Evolutionary conservation across 2,888 invertebrate species (phyloP), one percentile per base, ranked within the genome.

Genomic region (Epinotia demarniana): DNA sequence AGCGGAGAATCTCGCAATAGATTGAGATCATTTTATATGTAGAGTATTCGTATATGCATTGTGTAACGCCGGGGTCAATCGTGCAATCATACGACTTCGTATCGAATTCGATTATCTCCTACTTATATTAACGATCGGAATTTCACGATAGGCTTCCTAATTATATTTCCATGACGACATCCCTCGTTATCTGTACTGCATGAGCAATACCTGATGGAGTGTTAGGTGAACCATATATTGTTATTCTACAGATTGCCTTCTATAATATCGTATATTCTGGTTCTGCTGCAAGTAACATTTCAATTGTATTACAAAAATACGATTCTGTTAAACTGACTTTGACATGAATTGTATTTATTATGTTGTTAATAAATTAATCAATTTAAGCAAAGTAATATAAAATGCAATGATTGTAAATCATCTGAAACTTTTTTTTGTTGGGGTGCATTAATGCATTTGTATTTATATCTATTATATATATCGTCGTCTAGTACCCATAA

Each of bases 41-140:
- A 62, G 66, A 71, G 60, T 74, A 74, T 74, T 60, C 64, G n/a
- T 74, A 74, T 74, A 55, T 60, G n/a, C 46, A 67, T 75, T 75
- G 61, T 72, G 75, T 55, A 75, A 75, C 19, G 60, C 27, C 11
- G 61, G 75, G 75, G 75, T 72, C 75, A 75, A 57, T 61, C 72
- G 72, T 67, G 75, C 72, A 75, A 72, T 60, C 64, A 70, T 74
- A 69, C 75, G 71, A 75, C 66, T 71, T 66, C 46, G 57, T 72
- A 75, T 71, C 75, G 67, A 72, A 71, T 67, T 67, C 67, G 75
- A 72, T 72, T 72, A 72, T 75, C 66, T 75, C 75, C 46, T 71
- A 71, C 71, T 75, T 75, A 72, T 72, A 67, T 75, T 75, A 72
- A 72, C 62, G 75, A 75, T 75, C 49, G 11, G 46, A 75, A 75